A percentile compares a stretch with the other conserved stretches of the same genome.
Conservation (phyloP, 2,113 vertebrate genomes). For the Sinosuthora webbiana region DNA sequence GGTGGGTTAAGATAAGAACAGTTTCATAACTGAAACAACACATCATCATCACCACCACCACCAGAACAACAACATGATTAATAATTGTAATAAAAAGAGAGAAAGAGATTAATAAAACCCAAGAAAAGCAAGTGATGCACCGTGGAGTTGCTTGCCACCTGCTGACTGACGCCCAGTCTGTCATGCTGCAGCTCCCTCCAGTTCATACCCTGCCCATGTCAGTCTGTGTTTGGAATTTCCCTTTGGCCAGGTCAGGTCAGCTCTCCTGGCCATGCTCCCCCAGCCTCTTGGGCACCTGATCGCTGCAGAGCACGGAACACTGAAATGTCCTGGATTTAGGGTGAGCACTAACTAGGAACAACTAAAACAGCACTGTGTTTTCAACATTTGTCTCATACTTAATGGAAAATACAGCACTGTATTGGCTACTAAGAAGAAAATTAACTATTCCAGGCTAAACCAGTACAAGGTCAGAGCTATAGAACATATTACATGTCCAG, state of each 20-base stretch:
- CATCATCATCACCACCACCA: neutral
- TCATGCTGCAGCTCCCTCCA: neutral
- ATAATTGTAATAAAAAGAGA: neutral
- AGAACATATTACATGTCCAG: neutral
- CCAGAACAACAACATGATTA: neutral
- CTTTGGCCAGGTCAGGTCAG: neutral
- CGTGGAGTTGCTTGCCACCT: neutral
- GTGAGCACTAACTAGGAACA: neutral
- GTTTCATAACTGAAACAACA: neutral
- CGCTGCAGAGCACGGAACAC: accelerated
- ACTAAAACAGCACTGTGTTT: neutral
- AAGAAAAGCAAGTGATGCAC: neutral
- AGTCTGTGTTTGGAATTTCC: accelerated
- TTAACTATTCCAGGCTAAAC: neutral
- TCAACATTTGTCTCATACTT: neutral
- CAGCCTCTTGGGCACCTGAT: neutral
- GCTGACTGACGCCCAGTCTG: neutral
- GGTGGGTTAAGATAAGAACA: neutral
- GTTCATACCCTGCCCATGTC: accelerated
- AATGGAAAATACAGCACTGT: neutral
- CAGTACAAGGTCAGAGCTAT: neutral
- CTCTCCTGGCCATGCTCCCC: neutral
- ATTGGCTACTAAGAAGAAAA: neutral
- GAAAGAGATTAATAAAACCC: neutral
- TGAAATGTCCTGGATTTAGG: neutral